Conservation (phyloP, 2,797 vertebrate genomes). For the Neoniphon sammara region DNA sequence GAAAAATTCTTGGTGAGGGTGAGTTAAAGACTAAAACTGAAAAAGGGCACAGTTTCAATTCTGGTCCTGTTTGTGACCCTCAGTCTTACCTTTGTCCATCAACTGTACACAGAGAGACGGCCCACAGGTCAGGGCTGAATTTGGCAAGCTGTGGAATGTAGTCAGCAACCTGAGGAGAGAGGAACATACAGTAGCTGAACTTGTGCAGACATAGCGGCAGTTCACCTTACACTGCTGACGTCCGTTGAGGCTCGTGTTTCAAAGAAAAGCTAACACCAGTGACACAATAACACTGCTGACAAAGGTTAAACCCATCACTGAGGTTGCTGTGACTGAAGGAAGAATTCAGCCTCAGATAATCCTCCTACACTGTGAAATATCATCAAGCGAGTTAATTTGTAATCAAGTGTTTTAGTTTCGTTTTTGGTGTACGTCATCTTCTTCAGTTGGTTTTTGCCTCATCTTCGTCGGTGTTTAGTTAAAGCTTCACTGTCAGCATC, state of each 20-base stretch:
- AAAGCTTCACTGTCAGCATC: too few species aligned
- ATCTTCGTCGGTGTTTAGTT: too few species aligned
- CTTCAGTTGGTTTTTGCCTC: too few species aligned
- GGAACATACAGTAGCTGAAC: slow-evolving; percentile 1
- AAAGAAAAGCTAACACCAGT: slow-evolving; percentile 27
- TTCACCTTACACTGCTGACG: slow-evolving; percentile 36
- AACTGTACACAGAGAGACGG: slow-evolving; percentile 95
- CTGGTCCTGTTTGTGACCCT: not conserved
- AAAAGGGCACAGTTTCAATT: not conserved
- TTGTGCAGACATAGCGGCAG: not conserved
- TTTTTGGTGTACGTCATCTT: not conserved
- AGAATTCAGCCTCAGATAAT: slow-evolving; percentile 10
- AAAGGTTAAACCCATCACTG: slow-evolving; percentile 9
- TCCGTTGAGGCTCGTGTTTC: slow-evolving; percentile 42
- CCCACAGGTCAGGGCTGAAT: slow-evolving; percentile 97
- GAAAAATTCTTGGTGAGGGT: not conserved
- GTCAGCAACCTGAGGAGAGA: slow-evolving; percentile 91
- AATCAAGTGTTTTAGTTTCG: not conserved
- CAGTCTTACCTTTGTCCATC: slow-evolving; percentile 93
- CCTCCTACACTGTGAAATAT: not conserved
- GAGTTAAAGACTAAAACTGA: too few species aligned
- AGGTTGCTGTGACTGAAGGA: not conserved
- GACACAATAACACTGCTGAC: slow-evolving; percentile 11
- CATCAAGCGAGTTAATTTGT: not conserved
- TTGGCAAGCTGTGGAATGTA: slow-evolving; percentile 98